A percentile compares a stretch with the other conserved stretches of the same genome.
Conservation (phyloP, 30 jellyfish, hydroid and myxozoan genomes). For the Hydra vulgaris region DNA sequence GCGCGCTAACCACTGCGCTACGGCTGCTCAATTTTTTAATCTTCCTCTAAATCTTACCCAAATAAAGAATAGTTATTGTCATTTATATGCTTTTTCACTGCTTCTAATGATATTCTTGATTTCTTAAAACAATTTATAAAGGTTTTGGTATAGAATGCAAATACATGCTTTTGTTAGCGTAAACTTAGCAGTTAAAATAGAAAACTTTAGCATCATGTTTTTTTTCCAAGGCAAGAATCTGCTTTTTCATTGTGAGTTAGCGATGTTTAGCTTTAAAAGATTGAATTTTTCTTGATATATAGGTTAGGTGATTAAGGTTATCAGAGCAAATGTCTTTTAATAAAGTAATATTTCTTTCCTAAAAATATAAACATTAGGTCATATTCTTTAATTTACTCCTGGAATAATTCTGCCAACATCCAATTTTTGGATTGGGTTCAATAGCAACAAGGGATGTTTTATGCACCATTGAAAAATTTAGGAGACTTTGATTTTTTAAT, state of each 20-base stretch:
- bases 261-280: slow-evolving; percentile 28
- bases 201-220: slow-evolving; percentile 12
- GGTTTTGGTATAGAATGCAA: slow-evolving; percentile 17
- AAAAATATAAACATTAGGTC: slow-evolving; percentile 10
- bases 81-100: slow-evolving; percentile 1
- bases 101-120: slow-evolving; percentile 28
- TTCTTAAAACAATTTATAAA: slow-evolving; percentile 35
- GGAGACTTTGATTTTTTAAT: slow-evolving; percentile 9
- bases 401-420: slow-evolving; percentile 25
- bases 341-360: slow-evolving; percentile 16
- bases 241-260: slow-evolving; percentile 28
- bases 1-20: no score
- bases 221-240: slow-evolving; percentile 28
- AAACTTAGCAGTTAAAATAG: slow-evolving; percentile 23
- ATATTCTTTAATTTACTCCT: slow-evolving; percentile 35
- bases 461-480: not conserved
- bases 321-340: not conserved
- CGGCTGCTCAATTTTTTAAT: no score
- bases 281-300: slow-evolving; percentile 37
- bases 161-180: slow-evolving; percentile 33
- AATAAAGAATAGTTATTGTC: not conserved
- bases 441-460: not conserved
- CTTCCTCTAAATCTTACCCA: not conserved
- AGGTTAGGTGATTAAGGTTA: slow-evolving; percentile 44
- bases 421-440: slow-evolving; percentile 20